phyloP scores from a whole-genome alignment of 2,888 invertebrate species.

The Mimachlamys varia region DNA sequence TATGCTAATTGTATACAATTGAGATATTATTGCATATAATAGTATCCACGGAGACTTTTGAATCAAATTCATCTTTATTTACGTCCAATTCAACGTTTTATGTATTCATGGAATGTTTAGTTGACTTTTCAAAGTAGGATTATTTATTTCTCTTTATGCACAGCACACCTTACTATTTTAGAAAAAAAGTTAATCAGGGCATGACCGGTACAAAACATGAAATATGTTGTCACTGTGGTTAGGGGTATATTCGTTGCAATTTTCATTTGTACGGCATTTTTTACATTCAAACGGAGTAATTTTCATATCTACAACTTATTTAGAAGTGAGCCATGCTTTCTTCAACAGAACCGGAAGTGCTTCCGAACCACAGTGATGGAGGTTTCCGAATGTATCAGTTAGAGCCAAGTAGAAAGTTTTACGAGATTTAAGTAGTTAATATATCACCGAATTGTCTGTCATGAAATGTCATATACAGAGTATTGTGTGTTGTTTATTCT shows the following conservation, averaged over 20 bases:
- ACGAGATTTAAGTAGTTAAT: background rate
- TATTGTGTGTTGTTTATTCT: background rate
- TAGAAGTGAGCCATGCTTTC: background rate
- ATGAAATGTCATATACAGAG: background rate
- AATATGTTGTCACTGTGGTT: background rate
- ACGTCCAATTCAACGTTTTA: background rate
- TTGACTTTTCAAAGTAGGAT: conserved; percentile 9
- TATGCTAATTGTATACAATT: conserved; percentile 24
- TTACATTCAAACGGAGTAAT: too few relatives aligned
- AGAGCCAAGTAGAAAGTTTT: background rate
- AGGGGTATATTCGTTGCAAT: background rate
- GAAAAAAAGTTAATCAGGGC: background rate
- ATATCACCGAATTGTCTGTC: background rate
- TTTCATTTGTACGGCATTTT: background rate
- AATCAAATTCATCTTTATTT: conserved; percentile 22
- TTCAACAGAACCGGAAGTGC: background rate
- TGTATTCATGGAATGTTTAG: conserved; percentile 14
- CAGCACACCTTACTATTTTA: background rate
- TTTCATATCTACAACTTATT: too few relatives aligned
- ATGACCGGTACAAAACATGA: background rate
- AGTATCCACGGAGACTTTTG: background rate
- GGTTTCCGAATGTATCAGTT: conserved; percentile 9
- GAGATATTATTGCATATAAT: background rate
- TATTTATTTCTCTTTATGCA: conserved; percentile 12
- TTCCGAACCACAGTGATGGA: background rate